Conservation (phyloP, 2,113 vertebrate genomes). For the Oncorhynchus mykiss region DNA sequence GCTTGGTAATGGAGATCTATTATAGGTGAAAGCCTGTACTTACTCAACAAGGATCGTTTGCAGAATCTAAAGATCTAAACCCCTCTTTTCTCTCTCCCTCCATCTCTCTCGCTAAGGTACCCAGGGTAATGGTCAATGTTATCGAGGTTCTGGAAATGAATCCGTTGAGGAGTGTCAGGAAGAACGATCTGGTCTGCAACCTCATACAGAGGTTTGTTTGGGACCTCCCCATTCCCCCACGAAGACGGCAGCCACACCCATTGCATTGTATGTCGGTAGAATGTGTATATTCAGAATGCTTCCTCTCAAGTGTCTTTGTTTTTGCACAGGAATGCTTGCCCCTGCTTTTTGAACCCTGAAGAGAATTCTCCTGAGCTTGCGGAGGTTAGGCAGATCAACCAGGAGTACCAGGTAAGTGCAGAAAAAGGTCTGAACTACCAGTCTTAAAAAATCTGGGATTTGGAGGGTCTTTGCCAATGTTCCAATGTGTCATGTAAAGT, state of each 20-base stretch:
- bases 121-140: constrained; percentile 82
- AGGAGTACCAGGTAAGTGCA: too few species aligned
- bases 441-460: background rate
- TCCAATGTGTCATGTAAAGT: too few species aligned
- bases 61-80: background rate
- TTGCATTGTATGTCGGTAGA: background rate
- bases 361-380: too few species aligned
- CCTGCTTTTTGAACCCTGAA: too few species aligned
- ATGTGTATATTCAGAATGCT: background rate
- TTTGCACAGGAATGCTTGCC: too few species aligned
- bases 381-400: too few species aligned
- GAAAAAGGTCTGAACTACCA: background rate
- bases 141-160: constrained; percentile 80
- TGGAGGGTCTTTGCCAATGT: too few species aligned
- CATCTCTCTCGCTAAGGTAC: constrained; percentile 73
- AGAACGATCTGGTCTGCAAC: constrained; percentile 67
- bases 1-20: background rate
- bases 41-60: background rate
- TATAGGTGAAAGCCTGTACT: background rate
- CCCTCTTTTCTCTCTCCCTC: background rate
- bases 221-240: background rate
- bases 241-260: background rate
- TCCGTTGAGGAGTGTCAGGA: constrained; percentile 63
- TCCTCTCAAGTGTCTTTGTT: background rate
- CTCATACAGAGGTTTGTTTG: constrained; percentile 69